Evolutionary conservation across 2,888 invertebrate species (phyloP).

Genomic region (Phalangium opilio): DNA sequence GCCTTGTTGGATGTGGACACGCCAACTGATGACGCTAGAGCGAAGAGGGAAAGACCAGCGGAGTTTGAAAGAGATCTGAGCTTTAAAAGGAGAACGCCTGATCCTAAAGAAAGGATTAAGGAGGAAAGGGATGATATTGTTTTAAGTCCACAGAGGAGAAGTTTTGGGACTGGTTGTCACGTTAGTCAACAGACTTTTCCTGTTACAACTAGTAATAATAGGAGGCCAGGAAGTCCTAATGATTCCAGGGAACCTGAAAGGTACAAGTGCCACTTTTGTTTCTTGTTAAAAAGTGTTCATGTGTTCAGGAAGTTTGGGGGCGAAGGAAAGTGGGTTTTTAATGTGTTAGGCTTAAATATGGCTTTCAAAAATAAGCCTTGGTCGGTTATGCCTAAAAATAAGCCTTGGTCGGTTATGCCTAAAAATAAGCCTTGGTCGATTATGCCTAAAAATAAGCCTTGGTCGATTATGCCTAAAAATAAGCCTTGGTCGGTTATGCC

Average conservation of each 20-base stretch:
- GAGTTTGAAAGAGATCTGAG: constrained; percentile 23
- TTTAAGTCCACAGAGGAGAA: constrained; percentile 67
- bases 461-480: no score
- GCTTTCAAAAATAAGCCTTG: no score
- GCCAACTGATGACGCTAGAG: constrained; percentile 20
- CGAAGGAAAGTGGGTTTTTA: no score
- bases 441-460: no score
- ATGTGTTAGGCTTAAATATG: no score
- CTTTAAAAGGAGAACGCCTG: constrained; percentile 25
- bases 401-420: no score
- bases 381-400: no score
- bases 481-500: no score
- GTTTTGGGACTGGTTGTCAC: constrained; percentile 73
- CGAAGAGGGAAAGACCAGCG: constrained; percentile 23
- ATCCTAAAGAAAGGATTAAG: constrained; percentile 48
- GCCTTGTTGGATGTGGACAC: constrained; percentile 21
- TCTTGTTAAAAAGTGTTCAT: no score
- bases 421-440: no score
- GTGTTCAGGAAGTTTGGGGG: no score
- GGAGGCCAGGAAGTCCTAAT: constrained; percentile 19
- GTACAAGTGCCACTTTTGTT: no score
- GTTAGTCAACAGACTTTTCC: constrained; percentile 38
- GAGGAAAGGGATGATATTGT: constrained; percentile 71
- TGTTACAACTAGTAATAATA: constrained; percentile 6
- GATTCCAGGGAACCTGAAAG: constrained; percentile 18